These are phyloP conservation scores for Panthera uncia DNA, from an alignment of 2,113 vertebrate species.

Conservation along the genomic window DNA sequence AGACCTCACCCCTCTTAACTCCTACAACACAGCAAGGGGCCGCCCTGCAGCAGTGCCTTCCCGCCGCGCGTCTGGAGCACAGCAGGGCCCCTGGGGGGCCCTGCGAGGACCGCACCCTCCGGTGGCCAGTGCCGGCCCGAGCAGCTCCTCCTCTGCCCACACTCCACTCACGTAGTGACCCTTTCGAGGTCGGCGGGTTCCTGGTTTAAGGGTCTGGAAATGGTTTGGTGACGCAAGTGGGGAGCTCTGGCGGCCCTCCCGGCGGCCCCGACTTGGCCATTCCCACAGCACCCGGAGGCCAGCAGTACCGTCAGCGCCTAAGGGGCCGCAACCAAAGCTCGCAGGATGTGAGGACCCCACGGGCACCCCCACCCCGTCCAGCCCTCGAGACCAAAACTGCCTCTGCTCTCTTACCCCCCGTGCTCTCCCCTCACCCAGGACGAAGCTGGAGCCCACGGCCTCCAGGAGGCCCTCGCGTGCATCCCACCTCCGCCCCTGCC, in stretches of 20 bases:
- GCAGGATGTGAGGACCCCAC: too few relatives aligned
- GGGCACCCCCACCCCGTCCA: too few relatives aligned
- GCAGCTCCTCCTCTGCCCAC: not conserved
- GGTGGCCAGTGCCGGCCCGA: not conserved
- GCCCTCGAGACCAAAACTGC: not conserved
- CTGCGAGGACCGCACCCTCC: not conserved
- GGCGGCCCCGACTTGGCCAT: not conserved
- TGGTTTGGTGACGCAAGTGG: not conserved
- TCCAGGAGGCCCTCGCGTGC: not conserved
- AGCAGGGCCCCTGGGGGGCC: not conserved
- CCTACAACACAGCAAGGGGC: too few relatives aligned
- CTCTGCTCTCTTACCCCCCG: not conserved
- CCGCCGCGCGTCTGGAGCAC: fast-evolving
- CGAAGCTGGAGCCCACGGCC: not conserved
- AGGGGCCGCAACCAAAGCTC: not conserved
- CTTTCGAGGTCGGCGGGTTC: fast-evolving
- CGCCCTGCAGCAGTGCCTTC: too few relatives aligned
- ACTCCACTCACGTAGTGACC: not conserved
- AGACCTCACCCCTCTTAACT: not conserved
- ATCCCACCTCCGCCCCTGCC: not conserved
- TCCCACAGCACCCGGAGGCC: not conserved
- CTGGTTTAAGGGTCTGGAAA: not conserved
- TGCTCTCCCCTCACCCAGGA: not conserved
- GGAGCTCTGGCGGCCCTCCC: not conserved
- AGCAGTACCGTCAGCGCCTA: not conserved